Conservation (phyloP, 2,797 vertebrate species). For the Trachurus trachurus region DNA sequence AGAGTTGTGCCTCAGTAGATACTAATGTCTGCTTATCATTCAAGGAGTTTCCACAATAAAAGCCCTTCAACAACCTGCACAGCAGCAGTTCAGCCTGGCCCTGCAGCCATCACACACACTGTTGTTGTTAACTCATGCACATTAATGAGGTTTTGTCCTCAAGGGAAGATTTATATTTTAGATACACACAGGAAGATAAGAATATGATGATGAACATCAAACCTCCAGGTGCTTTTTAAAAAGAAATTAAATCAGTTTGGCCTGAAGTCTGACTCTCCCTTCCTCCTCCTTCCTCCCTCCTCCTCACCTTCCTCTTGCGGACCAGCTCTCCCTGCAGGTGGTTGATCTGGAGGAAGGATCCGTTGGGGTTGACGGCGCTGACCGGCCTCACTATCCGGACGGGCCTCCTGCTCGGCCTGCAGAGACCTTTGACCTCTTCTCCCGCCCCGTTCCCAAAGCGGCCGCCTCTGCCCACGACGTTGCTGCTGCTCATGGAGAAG, state of each 20-base stretch:
- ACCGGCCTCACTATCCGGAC: conserved; percentile 79
- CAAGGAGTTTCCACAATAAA: too few species aligned
- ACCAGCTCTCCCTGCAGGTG: conserved; percentile 87
- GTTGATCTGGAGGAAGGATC: conserved; percentile 82
- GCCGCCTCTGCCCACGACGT: conserved; percentile 57
- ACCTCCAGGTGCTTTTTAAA: not conserved
- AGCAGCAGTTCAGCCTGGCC: too few species aligned
- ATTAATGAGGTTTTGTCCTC: not conserved
- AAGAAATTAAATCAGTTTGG: not conserved
- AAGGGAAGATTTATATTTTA: too few species aligned
- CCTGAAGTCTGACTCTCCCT: not conserved
- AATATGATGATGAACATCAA: too few species aligned
- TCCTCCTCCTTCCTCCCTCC: not conserved
- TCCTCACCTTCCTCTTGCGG: conserved; percentile 83
- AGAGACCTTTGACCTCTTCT: conserved; percentile 73
- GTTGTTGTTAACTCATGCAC: too few species aligned
- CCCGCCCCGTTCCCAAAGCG: conserved; percentile 41
- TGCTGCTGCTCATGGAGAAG: conserved; percentile 80
- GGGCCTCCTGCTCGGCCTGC: conserved; percentile 63
- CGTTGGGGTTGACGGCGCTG: conserved; percentile 72
- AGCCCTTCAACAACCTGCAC: too few species aligned
- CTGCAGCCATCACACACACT: too few species aligned
- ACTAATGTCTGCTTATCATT: too few species aligned
- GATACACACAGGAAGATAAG: too few species aligned
- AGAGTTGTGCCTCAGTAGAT: too few species aligned